Base-by-base conservation (phyloP, 30 jellyfish, hydroid and myxozoan genomes). In the Nemopilema nomurai region DNA sequence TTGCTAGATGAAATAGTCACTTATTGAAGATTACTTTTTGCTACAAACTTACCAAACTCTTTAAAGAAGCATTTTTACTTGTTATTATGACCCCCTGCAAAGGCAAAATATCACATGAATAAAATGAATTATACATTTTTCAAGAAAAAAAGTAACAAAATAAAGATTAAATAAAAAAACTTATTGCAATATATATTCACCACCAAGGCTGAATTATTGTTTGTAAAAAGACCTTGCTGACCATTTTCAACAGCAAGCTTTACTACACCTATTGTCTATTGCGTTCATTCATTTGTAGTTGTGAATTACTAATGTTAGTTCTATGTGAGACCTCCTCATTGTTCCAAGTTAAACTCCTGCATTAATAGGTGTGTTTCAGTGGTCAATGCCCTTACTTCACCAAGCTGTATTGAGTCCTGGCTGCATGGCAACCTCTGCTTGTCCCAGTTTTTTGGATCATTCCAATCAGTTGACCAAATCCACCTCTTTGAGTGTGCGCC, bases 391-490 rank as follows among this genome's bases (percentile, higher is more conserved):
- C 13, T 9, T 67, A 82, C 90, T 82, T 82, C 90, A 33, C 84
- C 28, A 18, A 82, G 75, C 23, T 67, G 78, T 16, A 82, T 82
- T 7, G 53, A 25, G 24, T 70, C 90, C 16, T 82, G 71, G 33
- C 84, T 29, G 71, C 90, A 82, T 13, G 90, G 90, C 19, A 82
- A 23, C 27, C 78, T 68, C 23, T 69, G 23, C 28, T 69, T 82
- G 66, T 70, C 84, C 90, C 90, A 82, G 70, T 82, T 82, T 77
- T 52, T 82, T 69, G 90, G 84, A 68, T 82, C 90, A 82, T 82
- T 33, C 90, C 90, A 82, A 24, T 69, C 29, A 8, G 90, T 82
- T 49, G 90, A 82, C 90, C 90, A 82, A 28, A 82, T 71, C 90
- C 90, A 82, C 28, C 82, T 82, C 71, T 82, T 82, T 16, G 90